phyloP scores from a whole-genome alignment of 2,113 vertebrate species.

The Notarius lentiginosus region DNA sequence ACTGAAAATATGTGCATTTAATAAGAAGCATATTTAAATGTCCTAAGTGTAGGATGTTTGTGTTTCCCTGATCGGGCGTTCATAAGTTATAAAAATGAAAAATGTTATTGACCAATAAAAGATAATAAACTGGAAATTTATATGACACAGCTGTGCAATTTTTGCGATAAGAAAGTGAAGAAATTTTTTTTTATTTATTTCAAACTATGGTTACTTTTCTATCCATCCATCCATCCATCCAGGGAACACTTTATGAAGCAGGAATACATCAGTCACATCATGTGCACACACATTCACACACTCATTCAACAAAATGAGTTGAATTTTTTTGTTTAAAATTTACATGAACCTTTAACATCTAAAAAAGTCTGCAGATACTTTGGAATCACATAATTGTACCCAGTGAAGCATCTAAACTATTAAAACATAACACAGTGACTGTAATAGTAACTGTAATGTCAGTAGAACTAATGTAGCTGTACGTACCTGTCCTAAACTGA shows the following conservation, averaged over 20 bases:
- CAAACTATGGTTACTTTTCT: no score
- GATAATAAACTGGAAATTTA: not conserved
- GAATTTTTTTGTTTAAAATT: not conserved
- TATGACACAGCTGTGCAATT: not conserved
- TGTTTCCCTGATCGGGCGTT: not conserved
- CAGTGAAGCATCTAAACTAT: not conserved
- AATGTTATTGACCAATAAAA: not conserved
- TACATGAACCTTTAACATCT: not conserved
- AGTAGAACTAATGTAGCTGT: not conserved
- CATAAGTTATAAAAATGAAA: not conserved
- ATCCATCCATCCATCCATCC: not conserved
- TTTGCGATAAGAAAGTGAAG: not conserved
- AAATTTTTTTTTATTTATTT: not conserved
- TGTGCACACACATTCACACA: not conserved
- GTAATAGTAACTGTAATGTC: no score
- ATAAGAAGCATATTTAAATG: not conserved
- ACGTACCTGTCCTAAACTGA: constrained; percentile 60
- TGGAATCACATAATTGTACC: not conserved
- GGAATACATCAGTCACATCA: not conserved
- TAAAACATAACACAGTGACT: not conserved
- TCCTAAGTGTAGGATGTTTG: not conserved
- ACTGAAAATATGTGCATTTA: not conserved
- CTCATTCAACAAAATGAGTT: not conserved
- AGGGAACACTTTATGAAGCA: not conserved
- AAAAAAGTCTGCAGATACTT: not conserved